phyloP scores from a whole-genome alignment of 2,113 vertebrate genomes.

The Trematocara macrostoma region DNA sequence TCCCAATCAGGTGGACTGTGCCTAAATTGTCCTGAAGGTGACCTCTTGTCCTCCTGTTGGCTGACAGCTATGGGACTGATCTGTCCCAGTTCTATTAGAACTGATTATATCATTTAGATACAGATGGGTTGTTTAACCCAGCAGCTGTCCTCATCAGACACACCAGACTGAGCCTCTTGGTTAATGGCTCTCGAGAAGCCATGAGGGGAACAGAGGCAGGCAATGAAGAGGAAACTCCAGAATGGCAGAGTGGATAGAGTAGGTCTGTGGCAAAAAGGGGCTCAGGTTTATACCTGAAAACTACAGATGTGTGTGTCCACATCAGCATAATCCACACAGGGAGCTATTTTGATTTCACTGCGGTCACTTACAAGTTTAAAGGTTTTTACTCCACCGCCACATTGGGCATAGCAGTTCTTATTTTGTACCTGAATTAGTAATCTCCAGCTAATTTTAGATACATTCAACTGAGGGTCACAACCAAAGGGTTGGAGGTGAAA shows the following conservation, averaged over 20 bases:
- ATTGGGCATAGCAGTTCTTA: background rate
- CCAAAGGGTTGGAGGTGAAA: background rate
- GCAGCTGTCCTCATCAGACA: conserved; percentile 65
- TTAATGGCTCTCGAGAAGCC: conserved; percentile 47
- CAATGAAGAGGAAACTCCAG: conserved; percentile 17
- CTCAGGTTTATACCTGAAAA: background rate
- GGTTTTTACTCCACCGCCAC: background rate
- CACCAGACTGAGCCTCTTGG: conserved; percentile 47
- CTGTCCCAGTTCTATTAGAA: conserved; percentile 54
- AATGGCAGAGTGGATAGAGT: background rate
- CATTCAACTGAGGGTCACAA: background rate
- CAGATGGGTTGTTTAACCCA: conserved; percentile 63
- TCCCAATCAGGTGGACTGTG: background rate
- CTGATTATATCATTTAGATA: conserved; percentile 64
- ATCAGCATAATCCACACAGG: background rate
- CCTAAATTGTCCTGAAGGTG: conserved; percentile 44
- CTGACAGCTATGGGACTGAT: conserved; percentile 51
- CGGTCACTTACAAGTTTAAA: background rate
- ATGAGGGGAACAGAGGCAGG: background rate
- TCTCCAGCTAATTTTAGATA: background rate
- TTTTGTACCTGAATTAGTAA: background rate
- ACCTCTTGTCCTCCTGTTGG: conserved; percentile 45
- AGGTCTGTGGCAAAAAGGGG: background rate
- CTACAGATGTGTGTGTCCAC: background rate
- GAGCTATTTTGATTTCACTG: background rate